Evolutionary conservation across 2,113 vertebrate species (phyloP).

Genomic region (Kryptolebias marmoratus): DNA sequence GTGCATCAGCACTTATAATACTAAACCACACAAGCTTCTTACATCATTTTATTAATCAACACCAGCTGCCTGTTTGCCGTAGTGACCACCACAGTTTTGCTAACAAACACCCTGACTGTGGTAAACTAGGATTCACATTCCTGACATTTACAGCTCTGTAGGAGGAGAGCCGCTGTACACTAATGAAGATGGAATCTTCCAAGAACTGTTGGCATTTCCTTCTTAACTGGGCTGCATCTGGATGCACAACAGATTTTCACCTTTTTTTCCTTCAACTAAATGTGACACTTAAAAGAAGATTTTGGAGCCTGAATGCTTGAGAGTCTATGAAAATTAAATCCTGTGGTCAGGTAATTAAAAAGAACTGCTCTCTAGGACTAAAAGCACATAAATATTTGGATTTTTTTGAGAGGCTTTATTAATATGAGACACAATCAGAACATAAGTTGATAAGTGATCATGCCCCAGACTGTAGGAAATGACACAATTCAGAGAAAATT

Average conservation of each 20-base stretch:
- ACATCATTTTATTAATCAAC: neutral
- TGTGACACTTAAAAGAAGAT: constrained; percentile 33
- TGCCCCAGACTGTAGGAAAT: neutral
- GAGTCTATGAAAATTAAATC: constrained; percentile 16
- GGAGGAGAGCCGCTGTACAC: neutral
- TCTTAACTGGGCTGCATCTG: constrained; percentile 8
- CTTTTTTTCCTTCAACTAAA: constrained; percentile 2
- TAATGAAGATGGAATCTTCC: constrained; percentile 11
- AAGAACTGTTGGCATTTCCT: constrained; percentile 6
- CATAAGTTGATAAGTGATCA: constrained; percentile 14
- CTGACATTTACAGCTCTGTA: constrained; percentile 5
- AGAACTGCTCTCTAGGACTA: constrained; percentile 2
- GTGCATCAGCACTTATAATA: neutral
- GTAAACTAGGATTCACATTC: constrained; percentile 39
- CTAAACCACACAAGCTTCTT: constrained; percentile 2
- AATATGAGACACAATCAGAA: constrained; percentile 15
- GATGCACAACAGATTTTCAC: constrained; percentile 17
- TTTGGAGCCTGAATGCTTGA: constrained; percentile 4
- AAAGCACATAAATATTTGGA: constrained; percentile 34
- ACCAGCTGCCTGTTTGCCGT: constrained; percentile 28
- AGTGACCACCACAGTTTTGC: neutral
- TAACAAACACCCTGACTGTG: constrained; percentile 11
- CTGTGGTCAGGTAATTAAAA: constrained; percentile 30
- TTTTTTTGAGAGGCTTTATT: constrained; percentile 11
- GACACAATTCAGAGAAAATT: neutral